Base-by-base conservation (phyloP, 2,113 vertebrate species). In the Toxostoma redivivum region DNA sequence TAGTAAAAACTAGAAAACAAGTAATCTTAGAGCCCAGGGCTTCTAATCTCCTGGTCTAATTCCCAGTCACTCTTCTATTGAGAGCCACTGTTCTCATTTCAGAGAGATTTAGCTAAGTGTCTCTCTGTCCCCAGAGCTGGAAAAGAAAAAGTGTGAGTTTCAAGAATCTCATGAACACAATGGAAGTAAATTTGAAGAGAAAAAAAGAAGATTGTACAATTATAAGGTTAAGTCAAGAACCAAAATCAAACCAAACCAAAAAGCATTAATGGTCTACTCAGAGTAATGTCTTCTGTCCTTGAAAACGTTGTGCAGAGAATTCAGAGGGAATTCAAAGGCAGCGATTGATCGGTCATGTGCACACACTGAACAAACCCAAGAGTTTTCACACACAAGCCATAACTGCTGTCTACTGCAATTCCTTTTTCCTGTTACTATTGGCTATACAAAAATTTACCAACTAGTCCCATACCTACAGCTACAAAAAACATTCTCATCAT, bases 331-430 rank as follows among this genome's bases (percentile, higher is more conserved):
- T 69, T 69, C 33, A 56, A 19, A 71, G 22, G 38, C 71, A 83
- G 31, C 6, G 2, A 33, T 21, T 67, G 11, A 38, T 35, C 9
- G 11, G 8, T 24, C 5, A 7, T 30, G 5, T 30, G 33, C 54
- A 50, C 11, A 15, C 40, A 13, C 30, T 27, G 24, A 16, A 18
- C 30, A 15, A 71, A 61, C 31, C 31, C 33, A 57, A 42, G 4
- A 25, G 18, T 21, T 85, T 78, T 62, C 51, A 28, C 0, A 0
- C 2, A 5, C 7, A 66, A 57, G 1, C 5, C 60, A 6, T 23
- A 37, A 44, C 7, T 0, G 0, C 31, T 57, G 28, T 42, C 37
- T 45, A 31, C 16, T 1, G 4, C 27, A 85, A n/a, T 79, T 61
- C 38, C 15, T 85, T 58, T 86, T 77, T 14, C 4, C 13, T 81